Percentiles rank a stretch among this genome's conserved stretches.
Evolutionary conservation across 1,140 invertebrate genomes (phyloP).

Genomic region (Hyles vespertilio): DNA sequence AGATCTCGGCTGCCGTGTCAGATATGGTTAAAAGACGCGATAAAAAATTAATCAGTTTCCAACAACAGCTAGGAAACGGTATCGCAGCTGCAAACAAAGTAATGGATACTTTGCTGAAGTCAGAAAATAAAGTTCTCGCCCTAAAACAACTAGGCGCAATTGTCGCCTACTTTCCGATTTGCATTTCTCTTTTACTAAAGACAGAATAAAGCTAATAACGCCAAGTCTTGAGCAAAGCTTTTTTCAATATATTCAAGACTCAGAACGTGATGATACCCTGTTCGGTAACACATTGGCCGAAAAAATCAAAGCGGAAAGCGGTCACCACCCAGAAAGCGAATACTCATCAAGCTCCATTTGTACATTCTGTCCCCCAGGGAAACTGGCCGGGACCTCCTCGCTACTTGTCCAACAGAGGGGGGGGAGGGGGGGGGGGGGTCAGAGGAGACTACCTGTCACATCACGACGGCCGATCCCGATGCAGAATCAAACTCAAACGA

Average conservation of each 20-base stretch:
- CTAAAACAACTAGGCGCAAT: slow-evolving; percentile 11
- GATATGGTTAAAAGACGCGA: slow-evolving; percentile 21
- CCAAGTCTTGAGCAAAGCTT: slow-evolving; percentile 14
- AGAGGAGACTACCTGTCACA: too few relatives aligned
- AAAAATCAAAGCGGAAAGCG: slow-evolving; percentile 14
- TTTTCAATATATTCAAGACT: too few relatives aligned
- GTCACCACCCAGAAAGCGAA: not conserved
- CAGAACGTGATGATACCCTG: not conserved
- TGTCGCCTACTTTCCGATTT: slow-evolving; percentile 25
- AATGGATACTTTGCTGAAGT: slow-evolving; percentile 10
- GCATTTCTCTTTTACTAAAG: slow-evolving; percentile 15
- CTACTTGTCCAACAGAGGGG: slow-evolving; percentile 22
- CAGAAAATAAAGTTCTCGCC: slow-evolving; percentile 12
- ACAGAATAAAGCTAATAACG: slow-evolving; percentile 22
- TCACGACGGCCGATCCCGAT: too few relatives aligned
- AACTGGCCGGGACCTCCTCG: slow-evolving; percentile 28
- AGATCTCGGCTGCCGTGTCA: slow-evolving; percentile 22
- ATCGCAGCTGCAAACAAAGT: slow-evolving; percentile 20
- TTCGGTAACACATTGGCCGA: not conserved
- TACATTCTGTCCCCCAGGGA: slow-evolving; percentile 14
- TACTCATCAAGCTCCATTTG: not conserved
- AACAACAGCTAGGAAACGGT: slow-evolving; percentile 27
- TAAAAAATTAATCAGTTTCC: slow-evolving; percentile 16
- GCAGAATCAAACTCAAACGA: too few relatives aligned
- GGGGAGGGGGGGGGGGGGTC: slow-evolving; percentile 24